Base-by-base conservation (phyloP, 64 coral and sea anemone genomes). In the Stichodactyla mertensii region DNA sequence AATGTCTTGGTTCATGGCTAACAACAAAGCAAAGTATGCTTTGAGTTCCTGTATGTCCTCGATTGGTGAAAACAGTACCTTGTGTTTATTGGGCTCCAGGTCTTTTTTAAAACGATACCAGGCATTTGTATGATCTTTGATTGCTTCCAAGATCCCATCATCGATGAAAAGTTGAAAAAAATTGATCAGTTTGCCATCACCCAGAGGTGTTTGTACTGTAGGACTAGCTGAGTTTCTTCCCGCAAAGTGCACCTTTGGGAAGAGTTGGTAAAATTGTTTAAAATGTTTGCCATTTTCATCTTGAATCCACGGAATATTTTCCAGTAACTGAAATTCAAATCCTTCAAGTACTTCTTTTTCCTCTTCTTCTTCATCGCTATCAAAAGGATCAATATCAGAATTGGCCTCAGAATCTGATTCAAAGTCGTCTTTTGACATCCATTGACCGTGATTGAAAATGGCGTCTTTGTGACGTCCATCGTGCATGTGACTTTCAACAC, bases 311-410 rank as follows among this genome's bases (percentile, higher is more conserved):
- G 57, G 55, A 28, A 88, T 59, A 6, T 13, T 26, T n/a, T 88
- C 74, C 22, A 74, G 87, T 57, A 88, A 82, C 26, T 89, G 77
- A 83, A 89, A 89, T 82, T 89, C 27, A 67, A 89, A 89, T 78
- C 87, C 87, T 6, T 24, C 16, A 64, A 83, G 80, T 53, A n/a
- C n/a, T n/a, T n/a, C n/a, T n/a, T n/a, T n/a, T n/a, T 88, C 86
- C 78, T 87, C 87, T 64, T 88, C 87, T 52, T 88, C 77, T 9
- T 88, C 78, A 52, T 78, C 64, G 79, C 82, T 80, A 23, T 80
- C 87, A 82, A 89, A 89, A 4, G 62, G 52, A 16, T 83, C 78
- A 22, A 22, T 51, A 10, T 31, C 14, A 31, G 19, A 26, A 31
- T 20, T 2, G 36, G 11, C 61, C 61, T 11, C 0, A 64, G 61